Evolutionary conservation across 2,113 vertebrate genomes (phyloP).

Genomic region (Scartelaos histophorus): DNA sequence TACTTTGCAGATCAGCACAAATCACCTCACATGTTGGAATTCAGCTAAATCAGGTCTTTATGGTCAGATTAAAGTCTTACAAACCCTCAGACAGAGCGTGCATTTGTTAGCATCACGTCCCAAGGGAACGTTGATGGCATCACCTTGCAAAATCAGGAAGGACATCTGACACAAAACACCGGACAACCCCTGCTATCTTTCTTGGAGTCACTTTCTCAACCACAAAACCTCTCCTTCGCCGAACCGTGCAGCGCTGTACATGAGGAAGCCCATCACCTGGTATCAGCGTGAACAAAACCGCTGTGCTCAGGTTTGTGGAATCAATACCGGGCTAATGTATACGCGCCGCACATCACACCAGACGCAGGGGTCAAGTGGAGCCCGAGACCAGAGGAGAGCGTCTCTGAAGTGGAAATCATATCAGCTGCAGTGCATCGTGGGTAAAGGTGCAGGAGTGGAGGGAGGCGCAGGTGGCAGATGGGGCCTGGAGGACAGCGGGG

Average conservation of each 20-base stretch:
- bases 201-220: neutral
- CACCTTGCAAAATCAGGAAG: too few relatives aligned
- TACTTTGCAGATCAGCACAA: too few relatives aligned
- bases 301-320: neutral
- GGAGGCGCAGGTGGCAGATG: constrained; percentile 12
- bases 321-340: neutral
- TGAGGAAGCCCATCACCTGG: neutral
- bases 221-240: neutral
- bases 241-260: neutral
- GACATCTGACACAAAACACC: too few relatives aligned
- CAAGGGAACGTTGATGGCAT: too few relatives aligned
- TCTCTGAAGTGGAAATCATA: neutral
- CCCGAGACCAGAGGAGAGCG: neutral
- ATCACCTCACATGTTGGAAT: too few relatives aligned
- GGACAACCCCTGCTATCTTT: neutral
- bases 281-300: neutral
- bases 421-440: neutral
- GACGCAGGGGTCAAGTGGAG: neutral
- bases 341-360: neutral
- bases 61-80: too few relatives aligned
- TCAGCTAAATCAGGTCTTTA: too few relatives aligned
- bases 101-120: too few relatives aligned
- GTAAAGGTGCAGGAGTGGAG: neutral
- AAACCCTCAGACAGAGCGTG: too few relatives aligned
- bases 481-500: neutral